Evolutionary conservation across 2,888 invertebrate species (phyloP).

Genomic region (Scrobipalpa costella): DNA sequence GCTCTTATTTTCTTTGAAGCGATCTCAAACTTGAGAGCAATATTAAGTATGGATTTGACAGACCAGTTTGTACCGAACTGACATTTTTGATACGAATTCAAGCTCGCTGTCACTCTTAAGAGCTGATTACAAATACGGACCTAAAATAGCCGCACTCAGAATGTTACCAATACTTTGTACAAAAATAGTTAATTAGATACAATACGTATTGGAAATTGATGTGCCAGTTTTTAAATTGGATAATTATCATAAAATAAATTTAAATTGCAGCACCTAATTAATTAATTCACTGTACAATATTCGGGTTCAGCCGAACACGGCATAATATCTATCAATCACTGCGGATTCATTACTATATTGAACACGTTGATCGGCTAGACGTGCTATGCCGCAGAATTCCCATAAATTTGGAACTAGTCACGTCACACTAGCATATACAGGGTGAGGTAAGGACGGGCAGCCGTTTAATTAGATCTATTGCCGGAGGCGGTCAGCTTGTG

Average conservation of each 20-base stretch:
- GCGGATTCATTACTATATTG: slow-evolving; percentile 11
- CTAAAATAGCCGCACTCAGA: too few relatives aligned
- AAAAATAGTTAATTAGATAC: too few relatives aligned
- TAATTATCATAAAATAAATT: slow-evolving; percentile 5
- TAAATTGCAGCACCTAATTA: not conserved
- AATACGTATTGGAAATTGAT: not conserved
- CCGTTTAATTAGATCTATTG: slow-evolving; percentile 58
- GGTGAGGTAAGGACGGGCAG: slow-evolving; percentile 34
- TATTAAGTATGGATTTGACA: too few relatives aligned
- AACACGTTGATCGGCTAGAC: slow-evolving; percentile 18
- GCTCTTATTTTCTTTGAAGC: too few relatives aligned
- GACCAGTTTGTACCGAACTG: too few relatives aligned
- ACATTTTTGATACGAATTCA: too few relatives aligned
- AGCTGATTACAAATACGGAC: too few relatives aligned
- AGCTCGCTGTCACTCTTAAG: too few relatives aligned
- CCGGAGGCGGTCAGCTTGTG: slow-evolving; percentile 34
- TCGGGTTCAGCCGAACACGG: not conserved
- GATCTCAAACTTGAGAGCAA: too few relatives aligned
- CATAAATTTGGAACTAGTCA: slow-evolving; percentile 30
- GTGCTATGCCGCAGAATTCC: slow-evolving; percentile 21
- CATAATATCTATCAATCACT: slow-evolving; percentile 8
- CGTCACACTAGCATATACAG: slow-evolving; percentile 31
- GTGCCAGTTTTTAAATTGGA: not conserved
- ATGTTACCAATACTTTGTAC: too few relatives aligned
- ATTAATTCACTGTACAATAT: not conserved